Percentiles rank a stretch among this genome's conserved stretches.
Conservation (phyloP, 2,888 invertebrate species). For the Scaptomyza parva region DNA sequence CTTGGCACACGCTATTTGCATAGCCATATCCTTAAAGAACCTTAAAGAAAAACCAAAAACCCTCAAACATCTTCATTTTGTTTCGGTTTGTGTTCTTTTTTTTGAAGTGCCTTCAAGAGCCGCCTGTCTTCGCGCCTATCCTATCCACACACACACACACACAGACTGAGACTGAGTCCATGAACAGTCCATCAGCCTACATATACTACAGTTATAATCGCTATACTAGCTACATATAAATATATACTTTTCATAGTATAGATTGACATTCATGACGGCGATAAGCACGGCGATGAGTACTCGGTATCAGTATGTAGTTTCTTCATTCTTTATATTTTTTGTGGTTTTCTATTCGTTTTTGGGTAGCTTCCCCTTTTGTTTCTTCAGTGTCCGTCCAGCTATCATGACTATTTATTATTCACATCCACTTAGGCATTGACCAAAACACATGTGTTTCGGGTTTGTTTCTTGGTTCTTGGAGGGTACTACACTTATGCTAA, state of each 20-base stretch:
- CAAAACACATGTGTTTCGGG: slow-evolving; percentile 48
- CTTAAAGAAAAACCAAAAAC: slow-evolving; percentile 1
- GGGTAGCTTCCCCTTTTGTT: slow-evolving; percentile 13
- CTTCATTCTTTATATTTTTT: not conserved
- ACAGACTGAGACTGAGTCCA: not conserved
- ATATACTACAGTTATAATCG: slow-evolving; percentile 29
- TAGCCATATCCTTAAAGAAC: slow-evolving; percentile 12
- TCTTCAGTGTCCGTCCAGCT: not conserved
- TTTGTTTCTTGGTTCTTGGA: not conserved
- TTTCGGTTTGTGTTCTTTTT: not conserved
- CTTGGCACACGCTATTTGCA: slow-evolving; percentile 69
- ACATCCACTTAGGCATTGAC: slow-evolving; percentile 36
- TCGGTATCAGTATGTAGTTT: slow-evolving; percentile 16
- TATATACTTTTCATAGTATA: slow-evolving; percentile 8
- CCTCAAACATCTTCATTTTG: slow-evolving; percentile 9
- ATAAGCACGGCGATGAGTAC: slow-evolving; percentile 34
- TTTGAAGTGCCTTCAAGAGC: slow-evolving; percentile 61
- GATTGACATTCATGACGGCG: slow-evolving; percentile 7
- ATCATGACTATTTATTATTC: slow-evolving; percentile 45
- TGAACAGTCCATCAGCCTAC: not conserved
- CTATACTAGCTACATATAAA: not conserved
- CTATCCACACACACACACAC: slow-evolving; percentile 1
- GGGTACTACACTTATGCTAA: slow-evolving; percentile 40
- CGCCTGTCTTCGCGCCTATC: slow-evolving; percentile 45
- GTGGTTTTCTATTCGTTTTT: not conserved